Evolutionary conservation across 2,113 vertebrate genomes (phyloP).

Genomic region (Natator depressus): DNA sequence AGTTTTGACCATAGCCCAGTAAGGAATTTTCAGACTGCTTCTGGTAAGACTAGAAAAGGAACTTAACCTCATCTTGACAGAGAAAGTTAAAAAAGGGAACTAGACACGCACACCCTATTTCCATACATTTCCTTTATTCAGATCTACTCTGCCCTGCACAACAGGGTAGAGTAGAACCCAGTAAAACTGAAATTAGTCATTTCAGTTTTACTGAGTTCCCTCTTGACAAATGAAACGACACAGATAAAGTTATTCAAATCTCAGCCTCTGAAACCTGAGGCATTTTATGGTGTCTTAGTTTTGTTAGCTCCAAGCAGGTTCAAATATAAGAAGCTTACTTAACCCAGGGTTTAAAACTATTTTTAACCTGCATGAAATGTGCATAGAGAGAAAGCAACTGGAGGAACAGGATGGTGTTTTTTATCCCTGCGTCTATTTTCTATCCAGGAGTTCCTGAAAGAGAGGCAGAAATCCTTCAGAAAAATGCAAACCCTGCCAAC

Average conservation of each 20-base stretch:
- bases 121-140: rapidly evolving
- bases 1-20: neutral
- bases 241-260: neutral
- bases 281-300: neutral
- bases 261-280: conserved; percentile 1
- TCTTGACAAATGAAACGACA: neutral
- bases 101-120: neutral
- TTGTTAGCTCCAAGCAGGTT: conserved; percentile 41
- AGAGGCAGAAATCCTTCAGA: neutral
- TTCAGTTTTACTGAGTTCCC: neutral
- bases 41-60: conserved; percentile 9
- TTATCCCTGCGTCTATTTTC: neutral
- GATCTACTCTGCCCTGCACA: conserved; percentile 17
- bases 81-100: conserved; percentile 12
- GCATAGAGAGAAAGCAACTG: neutral
- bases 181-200: neutral
- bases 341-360: conserved; percentile 62
- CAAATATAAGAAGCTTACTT: conserved; percentile 63
- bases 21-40: neutral
- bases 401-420: neutral
- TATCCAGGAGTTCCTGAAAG: neutral
- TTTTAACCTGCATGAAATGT: conserved; percentile 40
- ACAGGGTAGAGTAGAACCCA: too few relatives aligned
- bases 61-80: neutral
- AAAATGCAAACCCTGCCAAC: neutral